Base-by-base conservation (phyloP, 2,113 vertebrate genomes). In the Corythoichthys intestinalis region DNA sequence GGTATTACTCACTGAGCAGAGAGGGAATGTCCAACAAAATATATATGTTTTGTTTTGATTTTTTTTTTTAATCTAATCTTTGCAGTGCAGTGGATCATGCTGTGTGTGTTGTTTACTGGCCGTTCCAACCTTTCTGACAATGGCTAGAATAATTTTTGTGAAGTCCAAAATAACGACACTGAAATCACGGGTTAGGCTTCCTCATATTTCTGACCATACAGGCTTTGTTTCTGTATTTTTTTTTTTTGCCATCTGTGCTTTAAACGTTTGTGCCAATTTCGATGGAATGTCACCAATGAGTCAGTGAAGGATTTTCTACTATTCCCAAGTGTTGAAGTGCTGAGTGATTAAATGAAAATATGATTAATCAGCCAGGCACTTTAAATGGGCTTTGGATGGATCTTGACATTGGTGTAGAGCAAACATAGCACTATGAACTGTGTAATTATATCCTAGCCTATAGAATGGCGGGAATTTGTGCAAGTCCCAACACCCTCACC, bases 401-500 rank as follows among this genome's bases (percentile, higher is more conserved):
- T 67, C 67, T 70, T 34, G 41, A 71, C 20, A 28, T 28, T 28
- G 20, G 20, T 28, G 20, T 28, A 7, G 47, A 77, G 71, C 72
- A 79, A 79, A 71, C 15, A 35, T 44, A 48, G 61, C 4, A n/a
- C 58, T 74, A 81, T 56, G 62, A 69, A 46, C 64, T 78, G 72
- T 73, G 65, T 79, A 74, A 85, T 84, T 78, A 85, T 79, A 59
- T 75, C 46, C 34, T 48, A 78, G 78, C 73, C 76, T 71, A 73
- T 62, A 71, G 69, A 79, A 82, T 78, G 52, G 74, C 63, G 75
- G 70, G 73, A 78, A 81, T 86, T 76, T 84, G 79, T 84, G 76
- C 61, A 72, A 80, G 78, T 87, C 80, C 80, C 72, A 61, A 81
- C 87, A 63, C 85, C 83, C 76, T 88, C 82, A 67, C 83, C 82